Evolutionary conservation across 1,140 invertebrate genomes (phyloP).

Genomic region (Himalopsyche phryganea): DNA sequence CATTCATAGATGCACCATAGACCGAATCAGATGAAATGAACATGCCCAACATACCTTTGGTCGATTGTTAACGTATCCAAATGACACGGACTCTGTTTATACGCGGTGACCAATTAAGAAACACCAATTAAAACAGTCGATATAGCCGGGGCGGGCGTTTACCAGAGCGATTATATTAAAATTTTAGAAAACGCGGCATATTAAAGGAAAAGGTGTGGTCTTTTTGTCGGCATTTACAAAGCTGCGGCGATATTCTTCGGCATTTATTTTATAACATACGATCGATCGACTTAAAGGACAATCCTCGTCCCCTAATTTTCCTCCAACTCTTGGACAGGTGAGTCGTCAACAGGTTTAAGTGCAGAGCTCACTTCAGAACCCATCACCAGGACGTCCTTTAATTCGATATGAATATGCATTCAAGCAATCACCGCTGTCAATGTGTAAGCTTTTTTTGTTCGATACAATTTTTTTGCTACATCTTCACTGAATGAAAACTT

Average conservation of each 20-base stretch:
- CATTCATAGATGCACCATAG: too few species aligned
- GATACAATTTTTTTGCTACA: too few species aligned
- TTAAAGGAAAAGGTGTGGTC: constrained; percentile 17
- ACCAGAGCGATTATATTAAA: constrained; percentile 9
- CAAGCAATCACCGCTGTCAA: constrained; percentile 9
- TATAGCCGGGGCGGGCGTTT: constrained; percentile 2
- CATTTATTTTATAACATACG: constrained; percentile 5
- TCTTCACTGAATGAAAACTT: too few species aligned
- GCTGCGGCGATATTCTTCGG: constrained; percentile 1
- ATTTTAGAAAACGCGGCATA: constrained; percentile 14
- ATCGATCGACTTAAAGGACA: constrained; percentile 6
- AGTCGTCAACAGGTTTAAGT: neutral
- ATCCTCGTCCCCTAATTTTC: constrained; percentile 4
- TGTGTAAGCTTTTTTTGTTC: neutral
- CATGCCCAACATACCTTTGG: constrained; percentile 6
- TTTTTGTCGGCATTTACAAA: constrained; percentile 10
- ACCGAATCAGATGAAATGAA: too few species aligned
- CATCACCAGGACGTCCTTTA: neutral
- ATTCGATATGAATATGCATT: constrained; percentile 11
- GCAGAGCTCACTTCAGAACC: constrained; percentile 1
- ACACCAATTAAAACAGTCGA: constrained; percentile 22
- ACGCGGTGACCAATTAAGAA: constrained; percentile 19
- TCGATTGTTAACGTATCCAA: neutral
- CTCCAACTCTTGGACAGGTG: constrained; percentile 7
- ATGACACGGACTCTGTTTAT: constrained; percentile 6